phyloP scores from a whole-genome alignment of 1,140 invertebrate genomes.

The Drosophila ohnishii region DNA sequence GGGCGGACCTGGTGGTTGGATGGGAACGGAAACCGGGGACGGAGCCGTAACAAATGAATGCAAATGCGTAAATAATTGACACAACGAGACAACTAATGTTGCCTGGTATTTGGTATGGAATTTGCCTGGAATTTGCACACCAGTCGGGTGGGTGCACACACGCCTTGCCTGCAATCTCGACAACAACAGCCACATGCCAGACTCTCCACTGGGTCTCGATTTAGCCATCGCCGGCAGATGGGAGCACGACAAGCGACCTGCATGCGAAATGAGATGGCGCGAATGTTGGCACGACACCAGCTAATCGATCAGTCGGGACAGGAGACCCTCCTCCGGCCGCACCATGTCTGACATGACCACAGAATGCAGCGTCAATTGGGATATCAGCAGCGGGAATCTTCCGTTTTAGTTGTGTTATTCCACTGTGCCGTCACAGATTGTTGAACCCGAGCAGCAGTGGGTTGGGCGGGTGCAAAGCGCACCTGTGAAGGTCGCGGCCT shows the following conservation, averaged over 20 bases:
- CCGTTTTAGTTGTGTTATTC: background rate
- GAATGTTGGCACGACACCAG: slow-evolving; percentile 27
- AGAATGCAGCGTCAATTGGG: background rate
- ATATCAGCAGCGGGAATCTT: slow-evolving; percentile 2
- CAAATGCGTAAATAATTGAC: slow-evolving; percentile 66
- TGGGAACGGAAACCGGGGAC: background rate
- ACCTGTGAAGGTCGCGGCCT: slow-evolving; percentile 31
- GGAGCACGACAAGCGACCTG: slow-evolving; percentile 16
- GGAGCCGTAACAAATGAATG: slow-evolving; percentile 39
- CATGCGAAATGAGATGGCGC: slow-evolving; percentile 52
- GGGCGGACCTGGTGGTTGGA: background rate
- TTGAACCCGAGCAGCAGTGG: slow-evolving; percentile 10
- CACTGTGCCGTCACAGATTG: slow-evolving; percentile 21
- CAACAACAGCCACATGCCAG: slow-evolving; percentile 28
- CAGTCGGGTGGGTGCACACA: slow-evolving; percentile 5
- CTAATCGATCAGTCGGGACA: slow-evolving; percentile 6
- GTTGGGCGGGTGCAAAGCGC: slow-evolving; percentile 2
- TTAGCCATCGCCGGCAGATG: slow-evolving; percentile 18
- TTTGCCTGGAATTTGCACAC: slow-evolving; percentile 21
- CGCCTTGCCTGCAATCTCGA: slow-evolving; percentile 13
- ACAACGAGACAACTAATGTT: slow-evolving; percentile 40
- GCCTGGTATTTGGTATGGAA: slow-evolving; percentile 42
- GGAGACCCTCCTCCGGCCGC: background rate
- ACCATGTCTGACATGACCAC: background rate
- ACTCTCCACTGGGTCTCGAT: background rate